Evolutionary conservation across 2,888 invertebrate genomes (phyloP).

Genomic region (Callinectes sapidus): DNA sequence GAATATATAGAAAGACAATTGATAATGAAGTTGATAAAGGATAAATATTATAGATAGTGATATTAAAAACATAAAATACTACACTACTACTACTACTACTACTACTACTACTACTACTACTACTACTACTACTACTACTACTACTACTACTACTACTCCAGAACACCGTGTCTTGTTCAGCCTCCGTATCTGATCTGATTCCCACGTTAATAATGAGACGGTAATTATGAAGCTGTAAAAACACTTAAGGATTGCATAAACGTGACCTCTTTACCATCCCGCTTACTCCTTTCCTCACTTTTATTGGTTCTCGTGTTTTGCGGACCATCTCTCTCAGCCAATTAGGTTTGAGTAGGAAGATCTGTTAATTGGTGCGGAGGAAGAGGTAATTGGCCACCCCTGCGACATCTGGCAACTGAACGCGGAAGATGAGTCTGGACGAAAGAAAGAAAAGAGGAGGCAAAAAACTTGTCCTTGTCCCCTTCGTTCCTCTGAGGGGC

Average conservation of each 20-base stretch:
- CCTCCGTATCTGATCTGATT: not conserved
- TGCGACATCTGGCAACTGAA: not conserved
- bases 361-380: not conserved
- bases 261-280: not conserved
- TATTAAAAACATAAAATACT: too few relatives aligned
- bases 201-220: not conserved
- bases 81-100: slow-evolving; percentile 1
- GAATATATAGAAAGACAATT: too few relatives aligned
- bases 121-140: slow-evolving; percentile 4
- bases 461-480: slow-evolving; percentile 32
- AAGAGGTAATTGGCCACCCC: not conserved
- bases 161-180: not conserved
- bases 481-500: not conserved
- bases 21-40: too few relatives aligned
- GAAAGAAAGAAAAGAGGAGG: not conserved
- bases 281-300: not conserved
- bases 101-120: slow-evolving; percentile 20
- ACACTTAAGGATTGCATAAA: not conserved
- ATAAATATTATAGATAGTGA: too few relatives aligned
- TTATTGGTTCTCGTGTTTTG: not conserved
- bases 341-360: not conserved
- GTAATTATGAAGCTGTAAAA: not conserved
- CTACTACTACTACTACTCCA: not conserved
- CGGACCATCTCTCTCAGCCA: not conserved
- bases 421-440: not conserved